Evolutionary conservation across 2,113 vertebrate species (phyloP).

Genomic region (Sorex fumeus): DNA sequence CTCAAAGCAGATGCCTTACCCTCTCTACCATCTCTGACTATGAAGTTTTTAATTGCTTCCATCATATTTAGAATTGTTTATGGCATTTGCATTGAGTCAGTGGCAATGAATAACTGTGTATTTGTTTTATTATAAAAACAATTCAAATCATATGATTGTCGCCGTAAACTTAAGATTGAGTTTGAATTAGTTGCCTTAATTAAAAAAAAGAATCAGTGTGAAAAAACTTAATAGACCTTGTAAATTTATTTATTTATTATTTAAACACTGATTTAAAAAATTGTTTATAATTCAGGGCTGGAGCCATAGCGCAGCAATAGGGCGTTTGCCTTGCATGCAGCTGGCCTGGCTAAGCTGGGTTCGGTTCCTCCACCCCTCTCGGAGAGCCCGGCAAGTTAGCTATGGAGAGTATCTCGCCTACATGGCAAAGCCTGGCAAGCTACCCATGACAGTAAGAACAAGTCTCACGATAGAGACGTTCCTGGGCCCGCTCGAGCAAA

Average conservation of each 20-base stretch:
- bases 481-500: no score
- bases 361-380: no score
- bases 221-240: not conserved
- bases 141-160: not conserved
- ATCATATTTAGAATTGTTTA: constrained; percentile 44
- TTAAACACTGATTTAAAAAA: not conserved
- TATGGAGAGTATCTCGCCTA: no score
- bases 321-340: no score
- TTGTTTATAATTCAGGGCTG: not conserved
- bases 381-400: no score
- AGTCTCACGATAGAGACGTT: no score
- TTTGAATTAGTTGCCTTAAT: constrained; percentile 48
- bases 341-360: no score
- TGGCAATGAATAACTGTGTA: not conserved
- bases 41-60: constrained; percentile 9
- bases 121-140: constrained; percentile 3
- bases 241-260: no score
- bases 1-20: not conserved
- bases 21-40: no score
- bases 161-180: constrained; percentile 8
- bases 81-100: constrained; percentile 6
- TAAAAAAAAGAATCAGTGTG: constrained; percentile 21
- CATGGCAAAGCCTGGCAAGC: no score
- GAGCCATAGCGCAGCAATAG: no score
- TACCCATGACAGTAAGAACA: no score